Base-by-base conservation (phyloP, 2,113 vertebrate genomes). In the Oreotragus oreotragus region DNA sequence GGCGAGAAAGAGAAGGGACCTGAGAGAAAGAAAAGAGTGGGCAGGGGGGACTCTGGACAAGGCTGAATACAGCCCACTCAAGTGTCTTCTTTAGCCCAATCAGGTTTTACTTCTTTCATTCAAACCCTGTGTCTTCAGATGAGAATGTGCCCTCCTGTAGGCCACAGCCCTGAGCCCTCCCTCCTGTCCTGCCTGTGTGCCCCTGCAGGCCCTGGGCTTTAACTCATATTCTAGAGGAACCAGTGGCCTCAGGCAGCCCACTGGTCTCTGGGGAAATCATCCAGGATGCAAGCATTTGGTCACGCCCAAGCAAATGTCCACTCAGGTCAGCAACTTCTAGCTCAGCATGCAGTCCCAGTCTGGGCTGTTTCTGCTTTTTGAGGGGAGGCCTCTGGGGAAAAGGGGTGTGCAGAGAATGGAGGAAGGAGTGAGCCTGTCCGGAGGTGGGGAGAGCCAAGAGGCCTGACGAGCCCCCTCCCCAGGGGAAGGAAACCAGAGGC, bases 381-480 rank as follows among this genome's bases (percentile, higher is more conserved):
- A 47, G 15, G 11, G 1, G 0, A 64, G 66, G 47, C 33, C 39
- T 60, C 53, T 58, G 43, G 27, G 27, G 30, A 12, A 7, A n/a
- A 28, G 7, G 1, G n/a, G 47, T 25, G 53, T 64, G 30, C 30
- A 43, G 84, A 64, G 57, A 80, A 76, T 1, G 47, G 83, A 64
- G 25, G 23, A 43, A 23, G 16, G 43, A 7, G 33, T 4, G 2
- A 55, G 36, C 4, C 10, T 73, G 66, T 73, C 4, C 0, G 2
- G 8, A 19, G 8, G 28, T 39, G 5, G 66, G 36, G 66, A 25
- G 27, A 16, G 84, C 30, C 53, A 21, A 5, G 53, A 76, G 53
- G 12, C 45, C 53, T 12, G 9, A 57, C 2, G 3, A 58, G 28
- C 23, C 51, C 53, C 16, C n/a, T 36, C 0, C 25, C 0, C 4